phyloP scores from a whole-genome alignment of 2,888 invertebrate genomes.

The Beris chalybata region DNA sequence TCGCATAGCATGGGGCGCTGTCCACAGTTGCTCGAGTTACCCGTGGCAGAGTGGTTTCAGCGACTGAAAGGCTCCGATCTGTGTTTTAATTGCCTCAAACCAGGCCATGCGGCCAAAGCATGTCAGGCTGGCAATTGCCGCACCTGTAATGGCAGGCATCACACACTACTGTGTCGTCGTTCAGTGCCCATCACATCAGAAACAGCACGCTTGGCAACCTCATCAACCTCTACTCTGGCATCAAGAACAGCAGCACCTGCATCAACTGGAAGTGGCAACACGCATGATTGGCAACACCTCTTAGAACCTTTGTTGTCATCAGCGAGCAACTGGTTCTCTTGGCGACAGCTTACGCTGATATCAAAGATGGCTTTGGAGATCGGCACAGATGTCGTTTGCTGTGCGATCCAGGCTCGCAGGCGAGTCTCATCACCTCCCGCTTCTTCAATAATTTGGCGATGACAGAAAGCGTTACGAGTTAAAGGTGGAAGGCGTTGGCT shows the following conservation, averaged over 20 bases:
- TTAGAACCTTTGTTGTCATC: not conserved
- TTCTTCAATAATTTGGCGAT: not conserved
- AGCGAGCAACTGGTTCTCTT: not conserved
- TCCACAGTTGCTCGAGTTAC: constrained; percentile 23
- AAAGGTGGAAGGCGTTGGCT: not conserved
- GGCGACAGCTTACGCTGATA: not conserved
- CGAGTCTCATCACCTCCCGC: not conserved
- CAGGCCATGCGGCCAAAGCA: constrained; percentile 27
- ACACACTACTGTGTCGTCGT: not conserved
- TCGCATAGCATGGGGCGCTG: constrained; percentile 22
- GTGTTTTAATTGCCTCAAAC: constrained; percentile 32
- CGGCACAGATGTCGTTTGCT: not conserved
- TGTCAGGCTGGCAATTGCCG: constrained; percentile 26
- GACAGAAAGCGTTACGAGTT: not conserved
- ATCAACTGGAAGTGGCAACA: not conserved
- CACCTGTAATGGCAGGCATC: constrained; percentile 26
- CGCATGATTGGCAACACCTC: not conserved
- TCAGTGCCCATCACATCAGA: too few species aligned
- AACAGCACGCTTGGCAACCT: too few species aligned
- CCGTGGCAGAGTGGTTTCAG: constrained; percentile 27
- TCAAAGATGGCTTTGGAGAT: not conserved
- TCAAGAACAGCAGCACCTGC: not conserved
- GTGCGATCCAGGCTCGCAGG: not conserved
- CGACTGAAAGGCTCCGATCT: constrained; percentile 21
- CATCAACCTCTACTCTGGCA: not conserved